These are phyloP conservation scores for Desoria tigrina DNA, from an alignment of 2,888 invertebrate species.

Conservation along the genomic window DNA sequence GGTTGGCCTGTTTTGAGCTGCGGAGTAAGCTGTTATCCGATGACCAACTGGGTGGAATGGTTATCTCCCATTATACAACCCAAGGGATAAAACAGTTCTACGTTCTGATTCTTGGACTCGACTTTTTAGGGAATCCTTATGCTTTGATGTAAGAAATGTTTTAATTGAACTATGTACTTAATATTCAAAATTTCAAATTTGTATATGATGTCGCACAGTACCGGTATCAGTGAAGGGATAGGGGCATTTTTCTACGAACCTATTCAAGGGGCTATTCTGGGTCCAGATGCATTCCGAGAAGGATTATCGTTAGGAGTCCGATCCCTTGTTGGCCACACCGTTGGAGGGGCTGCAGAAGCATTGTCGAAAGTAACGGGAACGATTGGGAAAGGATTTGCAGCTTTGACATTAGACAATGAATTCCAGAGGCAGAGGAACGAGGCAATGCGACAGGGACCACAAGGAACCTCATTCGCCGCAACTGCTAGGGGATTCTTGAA, in stretches of 20 bases:
- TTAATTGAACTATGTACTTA: no score
- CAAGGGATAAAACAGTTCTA: constrained; percentile 94
- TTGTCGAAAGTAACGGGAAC: constrained; percentile 74
- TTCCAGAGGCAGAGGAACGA: constrained; percentile 74
- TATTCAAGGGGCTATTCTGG: constrained; percentile 90
- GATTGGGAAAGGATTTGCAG: constrained; percentile 78
- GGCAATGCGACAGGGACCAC: neutral
- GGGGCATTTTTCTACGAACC: constrained; percentile 99
- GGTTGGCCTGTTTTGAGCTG: constrained; percentile 91
- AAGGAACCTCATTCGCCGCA: neutral
- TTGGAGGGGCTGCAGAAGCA: constrained; percentile 96
- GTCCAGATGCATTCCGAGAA: constrained; percentile 97
- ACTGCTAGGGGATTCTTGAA: constrained; percentile 1
- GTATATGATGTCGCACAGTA: no score
- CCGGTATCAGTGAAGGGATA: constrained; percentile 93
- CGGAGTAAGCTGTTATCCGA: constrained; percentile 86
- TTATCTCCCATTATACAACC: constrained; percentile 78
- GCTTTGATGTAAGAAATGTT: no score
- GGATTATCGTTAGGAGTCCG: constrained; percentile 90
- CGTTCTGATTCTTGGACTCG: constrained; percentile 91
- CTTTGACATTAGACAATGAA: constrained; percentile 89
- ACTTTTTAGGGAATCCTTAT: constrained; percentile 98
- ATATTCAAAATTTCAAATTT: no score
- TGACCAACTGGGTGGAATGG: constrained; percentile 78
- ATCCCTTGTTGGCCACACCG: constrained; percentile 91